These are phyloP conservation scores for Palaemon carinicauda DNA, from an alignment of 1,140 invertebrate genomes.

Conservation along the genomic window DNA sequence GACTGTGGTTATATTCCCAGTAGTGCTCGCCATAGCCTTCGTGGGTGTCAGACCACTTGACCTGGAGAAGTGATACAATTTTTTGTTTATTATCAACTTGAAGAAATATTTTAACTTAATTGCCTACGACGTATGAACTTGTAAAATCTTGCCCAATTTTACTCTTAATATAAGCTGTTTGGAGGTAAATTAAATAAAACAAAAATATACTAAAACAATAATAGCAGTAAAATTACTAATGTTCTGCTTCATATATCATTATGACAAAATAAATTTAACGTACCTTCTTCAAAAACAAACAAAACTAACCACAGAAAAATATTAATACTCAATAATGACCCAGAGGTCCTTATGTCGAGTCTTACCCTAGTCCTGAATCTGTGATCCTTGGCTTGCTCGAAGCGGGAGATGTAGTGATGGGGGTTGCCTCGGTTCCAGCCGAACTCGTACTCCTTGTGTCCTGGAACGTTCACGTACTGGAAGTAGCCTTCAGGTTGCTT, in stretches of 20 bases:
- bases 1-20: constrained; percentile 65
- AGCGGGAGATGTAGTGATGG: constrained; percentile 64
- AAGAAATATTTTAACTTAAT: too few relatives aligned
- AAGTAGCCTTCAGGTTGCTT: constrained; percentile 62
- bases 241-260: too few relatives aligned
- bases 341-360: not conserved
- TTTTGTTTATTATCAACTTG: too few relatives aligned
- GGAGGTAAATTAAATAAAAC: too few relatives aligned
- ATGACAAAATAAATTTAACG: too few relatives aligned
- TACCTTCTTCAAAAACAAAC: not conserved
- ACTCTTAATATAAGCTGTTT: too few relatives aligned
- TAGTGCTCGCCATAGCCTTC: constrained; percentile 65
- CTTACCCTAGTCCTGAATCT: constrained; percentile 63
- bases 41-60: constrained; percentile 64
- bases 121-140: too few relatives aligned
- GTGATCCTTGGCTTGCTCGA: constrained; percentile 63
- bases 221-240: too few relatives aligned
- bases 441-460: constrained; percentile 63
- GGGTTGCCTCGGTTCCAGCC: constrained; percentile 64
- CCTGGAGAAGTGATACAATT: constrained; percentile 47
- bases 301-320: not conserved
- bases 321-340: not conserved
- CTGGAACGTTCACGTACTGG: constrained; percentile 64
- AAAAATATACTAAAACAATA: too few relatives aligned
- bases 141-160: too few relatives aligned